These are phyloP conservation scores for Perdita meconis DNA, from an alignment of 2,888 invertebrate genomes.

Conservation along the genomic window DNA sequence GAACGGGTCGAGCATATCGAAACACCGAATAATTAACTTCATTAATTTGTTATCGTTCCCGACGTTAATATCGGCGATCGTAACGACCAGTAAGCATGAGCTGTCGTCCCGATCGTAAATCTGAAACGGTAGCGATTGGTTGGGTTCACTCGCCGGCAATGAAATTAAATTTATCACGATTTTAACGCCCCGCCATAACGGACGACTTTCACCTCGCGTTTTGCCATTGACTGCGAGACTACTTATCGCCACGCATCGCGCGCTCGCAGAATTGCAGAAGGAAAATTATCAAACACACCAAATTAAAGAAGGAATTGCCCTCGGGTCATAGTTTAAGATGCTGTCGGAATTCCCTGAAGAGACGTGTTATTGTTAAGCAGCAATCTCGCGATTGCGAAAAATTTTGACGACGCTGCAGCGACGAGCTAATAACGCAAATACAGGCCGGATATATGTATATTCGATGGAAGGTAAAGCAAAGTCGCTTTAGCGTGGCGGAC, in stretches of 20 bases:
- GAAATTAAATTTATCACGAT: constrained; percentile 47
- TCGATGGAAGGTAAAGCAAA: constrained; percentile 69
- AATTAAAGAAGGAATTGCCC: neutral
- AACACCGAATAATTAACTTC: constrained; percentile 19
- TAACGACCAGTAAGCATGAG: constrained; percentile 3
- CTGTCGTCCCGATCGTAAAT: constrained; percentile 26
- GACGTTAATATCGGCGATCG: constrained; percentile 9
- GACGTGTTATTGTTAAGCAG: constrained; percentile 49
- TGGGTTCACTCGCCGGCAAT: constrained; percentile 29
- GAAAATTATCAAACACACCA: too few species aligned
- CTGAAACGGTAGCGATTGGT: constrained; percentile 20
- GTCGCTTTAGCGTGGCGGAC: constrained; percentile 68
- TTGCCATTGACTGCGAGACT: constrained; percentile 36
- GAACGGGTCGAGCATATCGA: constrained; percentile 3
- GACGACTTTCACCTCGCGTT: constrained; percentile 46
- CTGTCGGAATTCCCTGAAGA: constrained; percentile 6
- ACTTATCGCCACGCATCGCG: constrained; percentile 25
- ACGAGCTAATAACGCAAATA: constrained; percentile 72
- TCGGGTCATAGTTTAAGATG: neutral
- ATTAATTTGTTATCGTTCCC: constrained; percentile 25
- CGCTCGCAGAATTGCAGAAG: neutral
- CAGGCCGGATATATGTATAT: constrained; percentile 65
- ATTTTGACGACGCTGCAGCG: constrained; percentile 63
- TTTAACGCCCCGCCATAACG: constrained; percentile 27
- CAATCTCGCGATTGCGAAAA: constrained; percentile 49